Percentiles rank a stretch among this genome's conserved stretches.
These are phyloP conservation scores for Takifugu ocellatus DNA, from an alignment of 2,797 vertebrate genomes.

Conservation along the genomic window DNA sequence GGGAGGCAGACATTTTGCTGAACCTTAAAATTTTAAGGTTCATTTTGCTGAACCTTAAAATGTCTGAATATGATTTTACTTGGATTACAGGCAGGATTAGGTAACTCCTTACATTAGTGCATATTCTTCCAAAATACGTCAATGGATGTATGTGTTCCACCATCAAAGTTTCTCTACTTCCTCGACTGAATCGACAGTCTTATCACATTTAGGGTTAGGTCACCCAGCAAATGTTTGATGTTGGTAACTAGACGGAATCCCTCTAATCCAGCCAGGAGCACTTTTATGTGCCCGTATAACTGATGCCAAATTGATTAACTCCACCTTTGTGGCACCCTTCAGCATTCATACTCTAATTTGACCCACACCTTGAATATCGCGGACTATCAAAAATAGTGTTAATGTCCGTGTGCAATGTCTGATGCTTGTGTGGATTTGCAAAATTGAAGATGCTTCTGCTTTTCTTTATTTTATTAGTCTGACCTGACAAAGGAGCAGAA, in stretches of 20 bases:
- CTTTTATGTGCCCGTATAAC: conserved; percentile 41
- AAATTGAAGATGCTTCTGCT: conserved; percentile 13
- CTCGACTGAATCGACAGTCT: conserved; percentile 27
- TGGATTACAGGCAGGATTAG: too few species aligned
- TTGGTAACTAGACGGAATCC: conserved; percentile 48
- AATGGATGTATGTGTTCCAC: not conserved
- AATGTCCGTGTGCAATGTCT: conserved; percentile 1
- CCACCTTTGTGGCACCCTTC: conserved; percentile 58
- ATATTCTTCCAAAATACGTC: too few species aligned
- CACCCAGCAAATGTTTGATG: conserved; percentile 50
- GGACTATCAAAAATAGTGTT: conserved; percentile 4
- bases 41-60: not conserved
- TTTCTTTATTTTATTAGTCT: conserved; percentile 68
- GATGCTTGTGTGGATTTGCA: not conserved
- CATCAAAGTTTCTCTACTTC: conserved; percentile 38
- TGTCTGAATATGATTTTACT: not conserved
- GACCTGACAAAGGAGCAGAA: conserved; percentile 94
- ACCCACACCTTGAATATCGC: conserved; percentile 31
- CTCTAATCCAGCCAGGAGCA: conserved; percentile 58
- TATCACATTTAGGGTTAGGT: conserved; percentile 36
- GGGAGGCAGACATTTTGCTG: too few species aligned
- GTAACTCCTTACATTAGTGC: too few species aligned
- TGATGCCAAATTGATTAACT: conserved; percentile 63
- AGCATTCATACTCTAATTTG: conserved; percentile 36
- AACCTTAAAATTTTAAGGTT: not conserved